Evolutionary conservation across 2,888 invertebrate species (phyloP).

Genomic region (Mystacides longicornis): DNA sequence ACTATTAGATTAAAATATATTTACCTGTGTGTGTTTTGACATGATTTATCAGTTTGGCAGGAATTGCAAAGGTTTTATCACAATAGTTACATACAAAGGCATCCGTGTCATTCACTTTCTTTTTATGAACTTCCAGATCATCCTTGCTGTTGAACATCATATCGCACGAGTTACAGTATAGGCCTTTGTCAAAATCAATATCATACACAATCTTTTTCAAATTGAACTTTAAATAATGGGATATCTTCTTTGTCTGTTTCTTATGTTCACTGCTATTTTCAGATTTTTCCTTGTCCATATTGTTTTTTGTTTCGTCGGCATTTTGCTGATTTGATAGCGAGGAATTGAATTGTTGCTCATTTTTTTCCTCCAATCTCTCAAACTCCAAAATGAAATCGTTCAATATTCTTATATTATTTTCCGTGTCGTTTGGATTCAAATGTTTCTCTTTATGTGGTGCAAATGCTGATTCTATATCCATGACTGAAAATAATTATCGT

Average conservation of each 20-base stretch:
- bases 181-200: not conserved
- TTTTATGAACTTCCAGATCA: not conserved
- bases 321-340: too few relatives aligned
- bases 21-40: not conserved
- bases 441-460: not conserved
- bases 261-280: not conserved
- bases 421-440: not conserved
- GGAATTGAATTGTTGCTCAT: not conserved
- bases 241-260: not conserved
- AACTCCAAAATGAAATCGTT: not conserved
- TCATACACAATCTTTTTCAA: not conserved
- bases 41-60: not conserved
- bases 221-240: not conserved
- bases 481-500: too few relatives aligned
- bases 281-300: not conserved
- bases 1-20: too few relatives aligned
- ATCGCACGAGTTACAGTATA: not conserved
- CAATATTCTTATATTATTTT: not conserved
- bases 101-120: not conserved
- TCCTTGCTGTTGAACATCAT: not conserved
- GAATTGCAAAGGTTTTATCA: not conserved
- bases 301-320: too few relatives aligned
- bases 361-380: not conserved
- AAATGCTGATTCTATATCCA: not conserved
- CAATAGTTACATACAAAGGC: not conserved